Conservation (phyloP, 2,113 vertebrate genomes). For the Cercocebus atys region DNA sequence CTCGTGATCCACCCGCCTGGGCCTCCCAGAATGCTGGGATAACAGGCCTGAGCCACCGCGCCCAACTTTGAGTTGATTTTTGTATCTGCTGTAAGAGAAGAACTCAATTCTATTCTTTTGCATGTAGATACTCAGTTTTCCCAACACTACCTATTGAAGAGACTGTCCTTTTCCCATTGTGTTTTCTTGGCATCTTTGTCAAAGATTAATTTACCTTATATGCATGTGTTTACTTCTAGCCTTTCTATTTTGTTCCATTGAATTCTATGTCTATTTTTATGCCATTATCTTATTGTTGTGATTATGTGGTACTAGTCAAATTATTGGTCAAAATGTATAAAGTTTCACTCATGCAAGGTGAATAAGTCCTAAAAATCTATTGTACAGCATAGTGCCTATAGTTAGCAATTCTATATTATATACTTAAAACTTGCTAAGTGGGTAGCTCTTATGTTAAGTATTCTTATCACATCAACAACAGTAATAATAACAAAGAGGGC, state of each 20-base stretch:
- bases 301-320: neutral
- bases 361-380: no score
- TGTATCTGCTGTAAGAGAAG: neutral
- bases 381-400: no score
- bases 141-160: neutral
- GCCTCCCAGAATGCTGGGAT: no score
- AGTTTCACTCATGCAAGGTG: no score
- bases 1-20: rapidly evolving
- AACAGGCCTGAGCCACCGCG: no score
- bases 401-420: neutral
- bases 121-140: neutral
- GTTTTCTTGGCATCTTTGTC: neutral
- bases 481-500: neutral
- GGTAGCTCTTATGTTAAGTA: neutral
- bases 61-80: neutral
- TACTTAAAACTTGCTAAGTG: neutral
- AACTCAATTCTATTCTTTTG: neutral
- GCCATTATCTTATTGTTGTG: neutral
- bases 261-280: neutral
- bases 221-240: neutral
- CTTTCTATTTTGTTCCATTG: neutral
- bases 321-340: no score
- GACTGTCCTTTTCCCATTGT: neutral
- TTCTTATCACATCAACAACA: neutral
- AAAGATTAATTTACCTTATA: neutral